phyloP scores from a whole-genome alignment of 1,140 invertebrate species.

The Zaprionus taronus region DNA sequence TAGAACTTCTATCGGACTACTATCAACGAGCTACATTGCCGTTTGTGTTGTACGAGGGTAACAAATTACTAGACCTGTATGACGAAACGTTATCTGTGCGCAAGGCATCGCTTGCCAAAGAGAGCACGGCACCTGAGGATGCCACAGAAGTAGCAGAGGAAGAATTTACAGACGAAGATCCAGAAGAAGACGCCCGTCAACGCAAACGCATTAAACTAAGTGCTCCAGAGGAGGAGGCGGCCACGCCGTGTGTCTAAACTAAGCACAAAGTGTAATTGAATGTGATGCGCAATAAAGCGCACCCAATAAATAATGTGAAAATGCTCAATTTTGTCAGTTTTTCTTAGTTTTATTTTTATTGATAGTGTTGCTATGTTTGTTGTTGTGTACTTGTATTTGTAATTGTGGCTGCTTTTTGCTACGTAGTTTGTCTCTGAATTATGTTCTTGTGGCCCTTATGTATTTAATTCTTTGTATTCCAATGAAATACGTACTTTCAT shows the following conservation, averaged over 20 bases:
- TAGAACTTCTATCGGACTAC: conserved; percentile 92
- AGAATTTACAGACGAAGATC: conserved; percentile 54
- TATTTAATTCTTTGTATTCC: conserved; percentile 51
- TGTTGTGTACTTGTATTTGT: conserved; percentile 61
- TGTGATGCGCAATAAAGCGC: neutral
- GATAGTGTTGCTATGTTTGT: conserved; percentile 77
- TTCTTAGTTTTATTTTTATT: conserved; percentile 72
- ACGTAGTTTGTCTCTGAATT: conserved; percentile 43
- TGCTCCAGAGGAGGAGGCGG: conserved; percentile 34
- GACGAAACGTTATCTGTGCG: conserved; percentile 53
- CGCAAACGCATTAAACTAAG: conserved; percentile 59
- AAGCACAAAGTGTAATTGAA: conserved; percentile 19
- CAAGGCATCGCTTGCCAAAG: neutral
- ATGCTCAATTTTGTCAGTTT: conserved; percentile 50
- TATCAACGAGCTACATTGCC: conserved; percentile 93
- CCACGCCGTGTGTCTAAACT: conserved; percentile 44
- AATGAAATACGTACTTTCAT: conserved; percentile 47
- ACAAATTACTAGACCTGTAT: conserved; percentile 72
- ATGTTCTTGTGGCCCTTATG: conserved; percentile 23
- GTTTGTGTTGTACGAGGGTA: conserved; percentile 88
- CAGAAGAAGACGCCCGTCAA: conserved; percentile 46
- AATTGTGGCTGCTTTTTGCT: conserved; percentile 55
- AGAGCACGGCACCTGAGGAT: neutral
- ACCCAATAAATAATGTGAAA: conserved; percentile 11
- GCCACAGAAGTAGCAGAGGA: neutral